Base-by-base conservation (phyloP, 2,888 invertebrate species). In the Neoascia interrupta region DNA sequence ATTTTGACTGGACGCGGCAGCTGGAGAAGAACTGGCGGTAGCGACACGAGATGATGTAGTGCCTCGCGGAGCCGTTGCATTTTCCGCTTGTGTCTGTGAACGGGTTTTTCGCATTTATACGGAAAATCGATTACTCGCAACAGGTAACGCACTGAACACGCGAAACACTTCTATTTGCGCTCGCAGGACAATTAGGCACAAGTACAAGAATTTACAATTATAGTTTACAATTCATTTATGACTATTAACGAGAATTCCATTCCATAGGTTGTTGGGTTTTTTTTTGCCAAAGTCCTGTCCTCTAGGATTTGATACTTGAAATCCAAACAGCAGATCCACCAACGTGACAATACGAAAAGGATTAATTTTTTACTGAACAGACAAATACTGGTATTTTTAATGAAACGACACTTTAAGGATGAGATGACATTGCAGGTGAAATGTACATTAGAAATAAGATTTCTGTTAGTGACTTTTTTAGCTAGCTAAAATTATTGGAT, bases 11-110 rank as follows among this genome's bases (percentile, higher is more conserved):
- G 13, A 15, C 43, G 60, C 18, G 31, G 51, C 36, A n/a, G n/a
- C n/a, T n/a, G n/a, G n/a, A 45, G 45, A 39, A 53, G 70, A 61
- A 70, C 47, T 70, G 72, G 66, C 68, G 31, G 47, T 23, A n/a
- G n/a, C n/a, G n/a, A n/a, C n/a, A 68, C 73, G 73, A 51, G 66
- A 28, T 63, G 84, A 73, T 81, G 84, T 82, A 81, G 41, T 34
- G 34, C 53, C 36, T 39, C 81, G 74, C 34, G 47, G 74, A 3
- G 81, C 82, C 49, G 83, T 63, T 66, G 85, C 87, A 84, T 86
- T 87, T 84, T 87, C 88, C 81, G 88, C 87, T 81, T 87, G 87
- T 60, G 88, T 88, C 83, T 88, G 88, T 49, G 88, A 88, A 68
- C 88, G 86, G 81, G 88, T 88, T 82, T 87, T 88, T 84, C 88